Evolutionary conservation across 2,113 vertebrate species (phyloP).

Genomic region (Odobenus rosmarus): DNA sequence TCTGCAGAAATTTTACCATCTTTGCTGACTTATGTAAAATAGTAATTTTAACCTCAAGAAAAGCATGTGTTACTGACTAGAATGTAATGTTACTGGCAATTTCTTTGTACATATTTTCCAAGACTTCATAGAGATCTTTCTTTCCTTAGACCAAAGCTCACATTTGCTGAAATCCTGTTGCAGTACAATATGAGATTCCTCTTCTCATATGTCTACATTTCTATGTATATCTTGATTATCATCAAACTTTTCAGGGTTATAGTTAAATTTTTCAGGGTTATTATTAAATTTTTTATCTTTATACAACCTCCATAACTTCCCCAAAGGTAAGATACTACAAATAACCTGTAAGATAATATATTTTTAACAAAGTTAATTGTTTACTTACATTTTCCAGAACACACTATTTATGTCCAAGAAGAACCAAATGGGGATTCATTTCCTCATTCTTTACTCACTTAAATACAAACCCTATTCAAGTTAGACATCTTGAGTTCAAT

Average conservation of each 20-base stretch:
- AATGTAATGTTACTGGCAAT: conserved; percentile 6
- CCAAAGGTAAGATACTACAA: not conserved
- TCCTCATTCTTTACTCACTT: not conserved
- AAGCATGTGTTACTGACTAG: conserved; percentile 50
- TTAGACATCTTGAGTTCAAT: conserved; percentile 17
- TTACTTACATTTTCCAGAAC: not conserved
- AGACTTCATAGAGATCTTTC: not conserved
- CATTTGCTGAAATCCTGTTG: not conserved
- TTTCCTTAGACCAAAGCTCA: not conserved
- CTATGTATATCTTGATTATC: not conserved
- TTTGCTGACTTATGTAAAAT: conserved; percentile 54
- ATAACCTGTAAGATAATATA: not conserved
- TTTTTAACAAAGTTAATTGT: not conserved
- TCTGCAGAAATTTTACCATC: conserved; percentile 44
- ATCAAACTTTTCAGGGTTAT: not conserved
- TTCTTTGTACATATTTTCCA: conserved; percentile 44
- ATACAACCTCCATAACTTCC: not conserved
- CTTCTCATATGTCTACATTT: not conserved
- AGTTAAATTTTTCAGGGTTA: not conserved
- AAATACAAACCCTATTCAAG: not conserved
- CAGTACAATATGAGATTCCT: not conserved
- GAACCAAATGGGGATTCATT: not conserved
- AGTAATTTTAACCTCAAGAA: conserved; percentile 41
- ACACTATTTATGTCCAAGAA: not conserved
- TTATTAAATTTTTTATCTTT: not conserved